Evolutionary conservation across 1,140 invertebrate genomes (phyloP), one percentile per base, ranked within the genome.

Genomic region (Trinorchestia longiramus): DNA sequence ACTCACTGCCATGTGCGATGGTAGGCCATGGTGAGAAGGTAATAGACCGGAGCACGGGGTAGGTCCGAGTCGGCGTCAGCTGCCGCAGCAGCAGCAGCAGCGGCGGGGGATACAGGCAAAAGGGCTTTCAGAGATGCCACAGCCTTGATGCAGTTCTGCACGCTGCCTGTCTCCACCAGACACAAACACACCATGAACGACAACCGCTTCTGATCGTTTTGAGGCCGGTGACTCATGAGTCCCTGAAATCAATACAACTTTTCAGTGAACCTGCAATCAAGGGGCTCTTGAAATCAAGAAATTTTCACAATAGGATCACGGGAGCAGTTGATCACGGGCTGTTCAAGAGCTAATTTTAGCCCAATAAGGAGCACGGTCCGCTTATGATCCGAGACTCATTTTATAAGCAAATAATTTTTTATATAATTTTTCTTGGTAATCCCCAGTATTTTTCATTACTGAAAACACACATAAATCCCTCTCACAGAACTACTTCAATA

Each of bases 1-100:
- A 94, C 92, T 94, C 92, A 94, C 92, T 94, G 92, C 92, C 92
- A 94, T 43, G 92, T 94, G 92, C 92, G 92, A 36, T 94, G 44
- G 92, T 45, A 94, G 40, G 92, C 92, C 43, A 94, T 45, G 44
- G 92, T 94, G 43, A 94, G 44, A 40, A 94, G 92, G 92, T 94
- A 94, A 44, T 94, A 94, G 44, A 94, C 40, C 4, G 92, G 92
- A 40, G 92, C 92, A 36, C 92, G 92, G 0, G 92, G 92, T 11
- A 94, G 92, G 92, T 94, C 92, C 4, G 43, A n/a, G 43, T 94
- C 92, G 44, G 45, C 92, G 62, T 77, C 62, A 77, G 62, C 47
- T 11, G 47, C 47, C n/a, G n/a, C n/a, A 28, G 88, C 3, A 11
- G 23, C 23, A 36, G 43, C 40, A 36, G 19, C 43, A 36, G 44